phyloP scores from a whole-genome alignment of 1,140 invertebrate genomes.

The Lordiphosa clarofinis region DNA sequence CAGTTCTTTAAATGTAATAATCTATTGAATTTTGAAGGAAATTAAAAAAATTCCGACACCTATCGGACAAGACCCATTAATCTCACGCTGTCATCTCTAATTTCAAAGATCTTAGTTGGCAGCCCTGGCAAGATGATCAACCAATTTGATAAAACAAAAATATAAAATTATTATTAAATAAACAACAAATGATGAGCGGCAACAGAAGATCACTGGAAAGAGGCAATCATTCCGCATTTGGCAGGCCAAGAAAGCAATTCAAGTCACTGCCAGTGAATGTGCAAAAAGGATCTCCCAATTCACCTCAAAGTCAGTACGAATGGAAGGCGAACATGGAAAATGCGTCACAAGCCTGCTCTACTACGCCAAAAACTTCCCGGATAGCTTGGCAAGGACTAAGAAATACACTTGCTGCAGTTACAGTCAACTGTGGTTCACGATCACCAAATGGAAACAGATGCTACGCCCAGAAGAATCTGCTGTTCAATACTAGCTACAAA shows the following conservation, averaged over 20 bases:
- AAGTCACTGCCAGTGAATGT: conserved; percentile 4
- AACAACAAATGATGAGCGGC: background rate
- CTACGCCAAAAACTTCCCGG: conserved; percentile 1
- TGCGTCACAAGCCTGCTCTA: background rate
- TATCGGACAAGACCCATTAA: too few species aligned
- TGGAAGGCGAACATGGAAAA: background rate
- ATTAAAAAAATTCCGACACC: too few species aligned
- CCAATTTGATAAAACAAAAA: background rate
- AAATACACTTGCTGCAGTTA: background rate
- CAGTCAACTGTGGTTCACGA: background rate
- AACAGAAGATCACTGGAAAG: background rate
- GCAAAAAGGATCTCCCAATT: background rate
- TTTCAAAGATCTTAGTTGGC: background rate
- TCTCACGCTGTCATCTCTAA: background rate
- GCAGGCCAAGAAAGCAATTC: background rate
- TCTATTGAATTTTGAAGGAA: too few species aligned
- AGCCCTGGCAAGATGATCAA: background rate
- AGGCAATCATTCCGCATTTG: background rate
- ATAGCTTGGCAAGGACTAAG: background rate
- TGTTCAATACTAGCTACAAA: background rate
- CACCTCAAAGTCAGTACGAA: background rate
- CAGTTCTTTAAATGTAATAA: too few species aligned
- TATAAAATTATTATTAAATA: background rate
- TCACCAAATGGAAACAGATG: background rate
- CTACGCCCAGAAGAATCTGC: background rate